Evolutionary conservation across 1,140 invertebrate genomes (phyloP), one percentile per base, ranked within the genome.

Genomic region (Drosophila pectinifera): DNA sequence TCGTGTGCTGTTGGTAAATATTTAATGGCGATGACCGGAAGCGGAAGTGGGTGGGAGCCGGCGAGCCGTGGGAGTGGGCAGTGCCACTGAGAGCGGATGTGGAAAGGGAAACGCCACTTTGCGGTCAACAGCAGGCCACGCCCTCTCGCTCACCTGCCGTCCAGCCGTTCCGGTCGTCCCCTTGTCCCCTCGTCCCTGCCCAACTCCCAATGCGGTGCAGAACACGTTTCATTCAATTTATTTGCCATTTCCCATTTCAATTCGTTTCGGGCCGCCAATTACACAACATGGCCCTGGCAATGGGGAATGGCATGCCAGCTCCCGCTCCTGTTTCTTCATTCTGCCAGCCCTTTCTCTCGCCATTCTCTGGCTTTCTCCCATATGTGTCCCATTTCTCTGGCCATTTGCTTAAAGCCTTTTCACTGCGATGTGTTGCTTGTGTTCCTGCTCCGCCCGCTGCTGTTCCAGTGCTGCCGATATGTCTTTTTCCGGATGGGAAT

Each of bases 141-240:
- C 63, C 59, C 62, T 42, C 54, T 38, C 49, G 54, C 46, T 57
- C 65, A 81, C 26, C 36, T 41, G 61, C 14, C 63, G 39, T n/a
- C 38, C n/a, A n/a, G n/a, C n/a, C n/a, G 24, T 31, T 42, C n/a
- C n/a, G n/a, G 16, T n/a, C 18, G 20, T 53, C 16, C 14, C 20
- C 8, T 7, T 24, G 20, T 7, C 22, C 3, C 18, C 45, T 36
- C 5, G 5, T 43, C 26, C 16, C 6, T 24, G 13, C 5, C 5
- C 22, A 36, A 46, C 39, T 65, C 31, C 42, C 65, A 31, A 18
- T 41, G 62, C 42, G 53, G 63, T 42, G 51, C 69, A 51, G 39
- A 73, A 73, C 82, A 86, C 82, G 75, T 86, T 86, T 88, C 82
- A 86, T 86, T 83, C 82, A 86, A 88, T 88, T 88, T 88, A 88